These are phyloP conservation scores for Pterocles gutturalis DNA, from an alignment of 2,113 vertebrate species.

Conservation along the genomic window DNA sequence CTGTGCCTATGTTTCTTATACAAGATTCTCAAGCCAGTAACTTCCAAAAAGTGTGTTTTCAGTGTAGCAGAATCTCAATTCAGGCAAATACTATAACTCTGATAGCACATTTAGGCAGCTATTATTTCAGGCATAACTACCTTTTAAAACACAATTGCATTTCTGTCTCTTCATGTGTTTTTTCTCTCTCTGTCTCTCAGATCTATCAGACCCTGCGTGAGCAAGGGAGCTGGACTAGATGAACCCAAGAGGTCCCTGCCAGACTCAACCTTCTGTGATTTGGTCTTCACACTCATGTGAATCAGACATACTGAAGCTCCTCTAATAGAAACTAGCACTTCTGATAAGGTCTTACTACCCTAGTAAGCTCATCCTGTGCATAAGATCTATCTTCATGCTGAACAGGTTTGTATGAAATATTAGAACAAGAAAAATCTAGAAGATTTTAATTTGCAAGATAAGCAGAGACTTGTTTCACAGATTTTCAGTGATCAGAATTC, in stretches of 20 bases:
- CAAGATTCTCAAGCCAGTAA: background rate
- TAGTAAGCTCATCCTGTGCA: background rate
- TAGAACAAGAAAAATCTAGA: background rate
- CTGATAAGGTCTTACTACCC: background rate
- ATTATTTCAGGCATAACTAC: background rate
- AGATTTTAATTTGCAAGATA: background rate
- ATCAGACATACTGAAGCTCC: background rate
- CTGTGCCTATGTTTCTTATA: background rate
- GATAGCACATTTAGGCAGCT: background rate
- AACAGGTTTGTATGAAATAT: background rate
- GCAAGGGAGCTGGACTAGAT: background rate
- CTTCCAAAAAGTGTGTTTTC: background rate
- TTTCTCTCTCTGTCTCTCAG: background rate
- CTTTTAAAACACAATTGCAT: background rate
- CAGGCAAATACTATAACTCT: background rate
- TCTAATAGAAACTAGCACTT: background rate
- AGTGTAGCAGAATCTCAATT: background rate
- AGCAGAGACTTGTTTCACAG: background rate
- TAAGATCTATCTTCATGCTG: background rate
- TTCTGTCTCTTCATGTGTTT: background rate
- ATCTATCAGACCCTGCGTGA: background rate
- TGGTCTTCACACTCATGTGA: background rate
- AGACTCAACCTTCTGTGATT: background rate
- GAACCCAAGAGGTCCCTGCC: background rate
- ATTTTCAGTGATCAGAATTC: background rate